Base-by-base conservation (phyloP, 2,888 invertebrate species). In the Hemicrepidius hirtus region DNA sequence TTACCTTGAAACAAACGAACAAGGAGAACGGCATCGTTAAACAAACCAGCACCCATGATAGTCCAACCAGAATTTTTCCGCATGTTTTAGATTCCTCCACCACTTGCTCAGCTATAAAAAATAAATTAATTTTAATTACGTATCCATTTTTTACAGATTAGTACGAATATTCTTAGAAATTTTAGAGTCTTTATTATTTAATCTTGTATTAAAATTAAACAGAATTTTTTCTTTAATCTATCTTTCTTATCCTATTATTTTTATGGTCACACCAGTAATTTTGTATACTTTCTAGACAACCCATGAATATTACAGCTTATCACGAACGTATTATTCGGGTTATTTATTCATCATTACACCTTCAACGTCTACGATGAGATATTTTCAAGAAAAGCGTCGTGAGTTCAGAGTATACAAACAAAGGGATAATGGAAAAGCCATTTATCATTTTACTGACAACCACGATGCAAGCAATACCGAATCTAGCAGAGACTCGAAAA, bases 1-100 rank as follows among this genome's bases (percentile, higher is more conserved):
- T 89, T 89, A 97, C 97, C 94, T 97, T 97, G 85, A 97, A 96
- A 85, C 97, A 97, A 69, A 97, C 90, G 85, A 97, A 93, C 4
- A 98, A 89, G 0, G 97, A 97, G 82, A 98, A 95, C 0, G 97
- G 97, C 91, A 97, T 93, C 0, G 97, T 97, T 40, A 95, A 78
- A 18, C 93, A 85, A 37, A 97, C 95, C 37, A 97, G 84, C 3
- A 94, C 84, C 93, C 97, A 96, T 6, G 97, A 95, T 35, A 97
- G 86, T 18, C 90, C 89, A 49, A 95, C 93, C 53, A 98, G 88
- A 73, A 97, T 91, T 86, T 92, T 93, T 3, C 96, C 97, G 83
- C 96, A 97, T 64, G 92, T 89, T 78, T 94, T 95, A 0, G 90
- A 82, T 75, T 86, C 86, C 68, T 86, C 86, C 12, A 84, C 81